Evolutionary conservation across 2,113 vertebrate species (phyloP), one percentile per base, ranked within the genome.

Genomic region (Zosterops borbonicus): DNA sequence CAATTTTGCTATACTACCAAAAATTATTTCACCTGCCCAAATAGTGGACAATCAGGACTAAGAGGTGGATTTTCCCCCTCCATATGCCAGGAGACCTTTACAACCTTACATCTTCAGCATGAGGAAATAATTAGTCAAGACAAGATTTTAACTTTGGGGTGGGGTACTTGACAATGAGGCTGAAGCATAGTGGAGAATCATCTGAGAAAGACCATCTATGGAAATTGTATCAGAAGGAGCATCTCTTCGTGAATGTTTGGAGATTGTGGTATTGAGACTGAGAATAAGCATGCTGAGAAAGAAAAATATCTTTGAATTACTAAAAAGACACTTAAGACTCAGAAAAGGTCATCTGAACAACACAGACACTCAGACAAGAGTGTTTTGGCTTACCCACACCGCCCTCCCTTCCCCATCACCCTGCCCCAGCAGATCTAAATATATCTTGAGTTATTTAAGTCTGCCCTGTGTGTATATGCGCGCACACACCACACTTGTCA

Each of bases 21-120:
- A 90, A 64, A 27, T 8, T 65, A 33, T 25, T 56, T 82, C 33
- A 23, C 3, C 5, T 13, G 11, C 58, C 12, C 22, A 69, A 52
- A 65, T 5, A 64, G 12, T 39, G 19, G 79, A 60, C 12, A 3
- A 22, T 49, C 9, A 35, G 33, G 37, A 77, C 28, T 28, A 65
- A 84, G 46, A 55, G 18, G 14, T 53, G 41, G 9, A 60, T 74
- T 87, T 87, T 49, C 12, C 35, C 21, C 8, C 24, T 64, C 13
- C 8, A 13, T 15, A 0, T 80, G 6, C 35, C 27, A 12, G 58
- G 27, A 86, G 12, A 17, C 10, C 14, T 68, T 17, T 35, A 52
- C 16, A 77, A 56, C 8, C 16, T 52, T 3, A 4, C 12, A 56
- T 3, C 5, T 77, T n/a, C 31, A 69, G 27, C 0, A 0, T 62